Evolutionary conservation across 1,140 invertebrate genomes (phyloP).

Genomic region (Bombus waltoni): DNA sequence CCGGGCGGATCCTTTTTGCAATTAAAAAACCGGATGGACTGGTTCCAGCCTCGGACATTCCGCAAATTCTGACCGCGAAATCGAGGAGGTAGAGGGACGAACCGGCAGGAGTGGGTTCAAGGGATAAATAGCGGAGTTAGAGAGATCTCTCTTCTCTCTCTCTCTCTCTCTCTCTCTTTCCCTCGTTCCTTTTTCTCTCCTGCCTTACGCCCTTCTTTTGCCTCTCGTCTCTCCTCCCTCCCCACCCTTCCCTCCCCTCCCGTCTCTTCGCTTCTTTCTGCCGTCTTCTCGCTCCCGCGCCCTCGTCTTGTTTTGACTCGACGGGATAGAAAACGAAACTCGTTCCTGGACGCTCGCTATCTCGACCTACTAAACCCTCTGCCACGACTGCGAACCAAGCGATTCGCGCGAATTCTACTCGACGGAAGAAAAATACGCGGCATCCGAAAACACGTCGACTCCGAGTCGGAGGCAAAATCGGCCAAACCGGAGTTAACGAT

Average conservation of each 20-base stretch:
- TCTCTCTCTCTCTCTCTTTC: conserved; percentile 32
- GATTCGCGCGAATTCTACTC: conserved; percentile 5
- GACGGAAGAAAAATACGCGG: too few relatives aligned
- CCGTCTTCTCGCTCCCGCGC: background rate
- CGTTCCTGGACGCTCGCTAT: conserved; percentile 44
- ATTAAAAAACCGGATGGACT: conserved; percentile 82
- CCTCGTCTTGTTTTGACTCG: conserved; percentile 42
- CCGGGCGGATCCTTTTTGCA: conserved; percentile 80
- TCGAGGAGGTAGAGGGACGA: conserved; percentile 66
- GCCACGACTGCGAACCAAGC: background rate
- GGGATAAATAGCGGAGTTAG: conserved; percentile 72
- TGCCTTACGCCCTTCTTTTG: background rate
- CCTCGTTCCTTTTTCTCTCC: conserved; percentile 23
- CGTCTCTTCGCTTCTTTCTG: background rate
- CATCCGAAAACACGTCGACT: background rate
- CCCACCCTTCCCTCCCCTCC: background rate
- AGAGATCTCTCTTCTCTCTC: conserved; percentile 22
- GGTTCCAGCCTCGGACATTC: conserved; percentile 80
- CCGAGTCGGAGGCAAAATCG: background rate
- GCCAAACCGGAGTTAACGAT: background rate
- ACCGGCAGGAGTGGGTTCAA: conserved; percentile 46
- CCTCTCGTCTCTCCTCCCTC: background rate
- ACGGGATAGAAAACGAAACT: conserved; percentile 66
- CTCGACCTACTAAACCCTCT: conserved; percentile 53
- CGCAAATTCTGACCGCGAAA: conserved; percentile 81